Base-by-base conservation (phyloP, 2,888 invertebrate genomes). In the Blomia tropicalis region DNA sequence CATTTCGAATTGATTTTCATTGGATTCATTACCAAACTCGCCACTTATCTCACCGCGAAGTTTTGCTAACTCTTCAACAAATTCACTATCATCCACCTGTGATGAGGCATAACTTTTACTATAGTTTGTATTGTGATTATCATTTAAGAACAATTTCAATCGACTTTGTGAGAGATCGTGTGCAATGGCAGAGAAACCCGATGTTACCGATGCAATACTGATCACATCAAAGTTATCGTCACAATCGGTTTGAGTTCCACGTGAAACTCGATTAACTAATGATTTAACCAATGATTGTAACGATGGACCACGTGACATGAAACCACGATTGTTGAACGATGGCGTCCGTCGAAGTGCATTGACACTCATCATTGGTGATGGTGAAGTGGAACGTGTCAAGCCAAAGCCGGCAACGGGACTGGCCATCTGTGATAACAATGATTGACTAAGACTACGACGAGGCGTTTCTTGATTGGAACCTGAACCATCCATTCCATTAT, bases 1-100 rank as follows among this genome's bases (percentile, higher is more conserved):
- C 7, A 47, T 7, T 7, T 47, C 51, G 27, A 47, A 47, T 27
- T 47, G 51, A 47, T 47, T 47, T 14, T 22, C 51, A 7, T 7
- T 47, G 51, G 7, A 27, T 11, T 47, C 51, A 47, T 7, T 14
- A 19, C 29, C 29, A 31, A 56, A 56, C 29, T 29, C 2, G 2
- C 56, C 56, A 25, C 29, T 29, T 14, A 56, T 56, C 29, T 56
- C 29, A 56, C 29, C 56, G 2, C 56, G n/a, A 2, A 56, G 14
- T 36, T 56, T 56, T 31, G 25, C 30, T 25, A 56, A 36, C 29
- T 56, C 56, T 56, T 56, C 56, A 19, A 56, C 56, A 56, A 56
- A 56, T 56, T 56, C 56, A 29, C 11, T 29, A 14, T 56, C 56
- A 25, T 56, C 56, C 25, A 56, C 29, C 14, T 56, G 56, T 31